phyloP scores from a whole-genome alignment of 2,113 vertebrate genomes.

The Rhinopomastus cyanomelas region DNA sequence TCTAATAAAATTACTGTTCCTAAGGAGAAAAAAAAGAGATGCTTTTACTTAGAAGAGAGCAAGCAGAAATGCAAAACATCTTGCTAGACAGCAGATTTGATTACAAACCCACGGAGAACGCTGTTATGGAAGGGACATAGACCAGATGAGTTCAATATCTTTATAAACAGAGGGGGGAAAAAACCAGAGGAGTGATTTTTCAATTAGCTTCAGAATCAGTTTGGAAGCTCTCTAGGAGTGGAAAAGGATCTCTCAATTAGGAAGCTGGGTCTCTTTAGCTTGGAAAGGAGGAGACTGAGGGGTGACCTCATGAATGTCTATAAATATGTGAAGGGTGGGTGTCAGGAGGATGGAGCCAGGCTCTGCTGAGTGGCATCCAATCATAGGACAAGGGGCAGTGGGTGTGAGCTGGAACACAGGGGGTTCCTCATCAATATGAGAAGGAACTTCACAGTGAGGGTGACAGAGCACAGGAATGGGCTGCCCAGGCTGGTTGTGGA shows the following conservation, averaged over 20 bases:
- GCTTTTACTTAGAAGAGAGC: background rate
- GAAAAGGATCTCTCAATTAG: background rate
- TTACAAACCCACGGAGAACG: constrained; percentile 22
- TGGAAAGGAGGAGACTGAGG: too few relatives aligned
- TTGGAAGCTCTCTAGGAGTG: background rate
- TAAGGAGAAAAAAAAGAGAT: background rate
- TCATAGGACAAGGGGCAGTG: too few relatives aligned
- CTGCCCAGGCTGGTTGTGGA: too few relatives aligned
- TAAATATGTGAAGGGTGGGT: too few relatives aligned
- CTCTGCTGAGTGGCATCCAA: too few relatives aligned
- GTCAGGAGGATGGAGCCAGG: too few relatives aligned
- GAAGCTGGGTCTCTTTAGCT: too few relatives aligned
- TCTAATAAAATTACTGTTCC: background rate
- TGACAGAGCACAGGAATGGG: too few relatives aligned
- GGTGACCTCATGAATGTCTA: too few relatives aligned
- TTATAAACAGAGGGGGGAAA: constrained; percentile 18
- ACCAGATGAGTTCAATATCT: background rate
- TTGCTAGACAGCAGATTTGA: background rate
- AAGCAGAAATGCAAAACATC: background rate
- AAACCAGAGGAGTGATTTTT: constrained; percentile 27
- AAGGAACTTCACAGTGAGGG: too few relatives aligned
- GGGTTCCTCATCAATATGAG: too few relatives aligned
- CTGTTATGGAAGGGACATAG: background rate
- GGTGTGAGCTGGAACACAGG: too few relatives aligned
- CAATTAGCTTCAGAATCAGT: constrained; percentile 16